A percentile compares a stretch with the other conserved stretches of the same genome.
These are phyloP conservation scores for Danio albolineatus DNA, from an alignment of 2,797 vertebrate genomes.

Conservation along the genomic window DNA sequence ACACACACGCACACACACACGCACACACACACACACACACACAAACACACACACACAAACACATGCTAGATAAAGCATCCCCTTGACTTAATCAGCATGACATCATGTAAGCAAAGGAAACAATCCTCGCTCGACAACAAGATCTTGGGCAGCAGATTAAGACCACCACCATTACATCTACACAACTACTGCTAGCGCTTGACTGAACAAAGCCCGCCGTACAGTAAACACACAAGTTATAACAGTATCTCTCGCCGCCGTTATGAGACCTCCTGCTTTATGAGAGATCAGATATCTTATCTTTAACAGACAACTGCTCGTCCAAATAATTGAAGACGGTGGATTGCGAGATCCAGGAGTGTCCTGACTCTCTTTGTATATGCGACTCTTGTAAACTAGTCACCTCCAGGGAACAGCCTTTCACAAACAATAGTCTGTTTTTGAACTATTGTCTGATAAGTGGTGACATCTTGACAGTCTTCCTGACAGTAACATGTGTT, in stretches of 20 bases:
- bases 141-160: constrained; percentile 4
- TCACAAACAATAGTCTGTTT: constrained; percentile 49
- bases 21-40: too few relatives aligned
- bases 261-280: constrained; percentile 11
- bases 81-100: constrained; percentile 14
- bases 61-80: background rate
- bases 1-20: too few relatives aligned
- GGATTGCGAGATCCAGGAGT: constrained; percentile 33
- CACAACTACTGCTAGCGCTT: background rate
- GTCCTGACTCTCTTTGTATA: constrained; percentile 26
- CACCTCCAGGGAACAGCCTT: constrained; percentile 52
- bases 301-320: constrained; percentile 47
- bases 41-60: too few relatives aligned
- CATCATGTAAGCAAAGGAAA: constrained; percentile 32
- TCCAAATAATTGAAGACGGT: constrained; percentile 34
- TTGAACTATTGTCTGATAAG: constrained; percentile 43
- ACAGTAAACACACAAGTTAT: background rate
- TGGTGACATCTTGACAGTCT: constrained; percentile 52
- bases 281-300: constrained; percentile 51
- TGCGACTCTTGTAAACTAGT: constrained; percentile 47
- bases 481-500: constrained; percentile 59
- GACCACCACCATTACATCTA: background rate
- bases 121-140: constrained; percentile 10
- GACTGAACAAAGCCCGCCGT: constrained; percentile 1
- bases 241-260: background rate